A percentile compares a stretch with the other conserved stretches of the same genome.
These are phyloP conservation scores for Pygocentrus nattereri DNA, from an alignment of 2,797 vertebrate species.

Conservation along the genomic window DNA sequence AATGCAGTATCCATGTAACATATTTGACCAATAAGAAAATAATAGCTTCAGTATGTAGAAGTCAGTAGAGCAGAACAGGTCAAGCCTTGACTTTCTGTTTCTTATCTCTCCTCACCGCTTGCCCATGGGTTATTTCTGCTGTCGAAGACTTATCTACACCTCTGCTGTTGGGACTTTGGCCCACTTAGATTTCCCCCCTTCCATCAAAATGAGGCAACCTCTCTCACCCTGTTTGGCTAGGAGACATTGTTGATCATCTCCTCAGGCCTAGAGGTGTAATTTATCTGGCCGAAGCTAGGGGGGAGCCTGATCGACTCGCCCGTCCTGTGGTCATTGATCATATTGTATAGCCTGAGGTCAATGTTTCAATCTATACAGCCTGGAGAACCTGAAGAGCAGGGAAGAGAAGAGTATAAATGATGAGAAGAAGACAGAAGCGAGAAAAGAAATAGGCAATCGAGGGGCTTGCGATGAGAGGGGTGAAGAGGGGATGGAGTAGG, in stretches of 20 bases:
- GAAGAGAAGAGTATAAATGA: constrained; percentile 5
- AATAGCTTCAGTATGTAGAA: neutral
- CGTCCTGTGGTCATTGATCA: constrained; percentile 16
- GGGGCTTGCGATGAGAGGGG: neutral
- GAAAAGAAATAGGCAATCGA: neutral
- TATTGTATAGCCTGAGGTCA: constrained; percentile 29
- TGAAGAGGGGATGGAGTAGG: neutral
- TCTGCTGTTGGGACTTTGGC: constrained; percentile 1
- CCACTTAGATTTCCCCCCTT: constrained; percentile 1
- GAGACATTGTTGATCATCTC: constrained; percentile 34
- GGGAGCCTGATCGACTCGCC: neutral
- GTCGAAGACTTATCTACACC: constrained; percentile 11
- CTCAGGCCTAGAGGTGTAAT: constrained; percentile 13
- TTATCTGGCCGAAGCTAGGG: constrained; percentile 11
- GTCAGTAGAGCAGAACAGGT: neutral
- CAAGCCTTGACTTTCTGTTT: neutral
- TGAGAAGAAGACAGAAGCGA: neutral
- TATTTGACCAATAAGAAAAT: neutral
- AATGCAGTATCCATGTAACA: neutral
- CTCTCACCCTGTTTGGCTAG: neutral
- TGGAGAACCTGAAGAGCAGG: neutral
- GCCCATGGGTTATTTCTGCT: constrained; percentile 15
- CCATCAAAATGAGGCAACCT: constrained; percentile 2
- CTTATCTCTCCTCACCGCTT: constrained; percentile 13
- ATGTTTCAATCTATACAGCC: constrained; percentile 25